phyloP scores from a whole-genome alignment of 37 sponge, comb jelly and placozoan genomes.

The Theonella swinhoei region DNA sequence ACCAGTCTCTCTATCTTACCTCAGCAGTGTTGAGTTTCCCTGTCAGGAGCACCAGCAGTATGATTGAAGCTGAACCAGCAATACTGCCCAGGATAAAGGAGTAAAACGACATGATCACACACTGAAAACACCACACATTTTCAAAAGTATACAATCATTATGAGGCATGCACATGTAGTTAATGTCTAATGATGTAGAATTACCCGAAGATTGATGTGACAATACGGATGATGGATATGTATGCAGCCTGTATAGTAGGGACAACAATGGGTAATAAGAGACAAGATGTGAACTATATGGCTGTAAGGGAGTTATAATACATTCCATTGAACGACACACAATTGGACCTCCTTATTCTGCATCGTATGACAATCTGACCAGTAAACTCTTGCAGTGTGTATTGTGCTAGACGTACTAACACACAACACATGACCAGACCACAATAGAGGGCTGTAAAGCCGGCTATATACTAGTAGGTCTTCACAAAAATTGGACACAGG shows the following conservation, averaged over 20 bases:
- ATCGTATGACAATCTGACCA: too few species aligned
- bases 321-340: not conserved
- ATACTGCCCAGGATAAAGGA: conserved; percentile 43
- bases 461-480: too few species aligned
- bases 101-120: too few species aligned
- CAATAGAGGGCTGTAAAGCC: too few species aligned
- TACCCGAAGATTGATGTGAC: conserved; percentile 59
- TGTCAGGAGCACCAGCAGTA: conserved; percentile 49
- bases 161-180: not conserved
- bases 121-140: not conserved
- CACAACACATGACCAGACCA: too few species aligned
- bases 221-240: conserved; percentile 50
- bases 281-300: not conserved
- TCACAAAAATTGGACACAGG: too few species aligned
- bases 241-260: conserved; percentile 7
- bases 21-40: conserved; percentile 71
- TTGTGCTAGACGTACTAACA: too few species aligned
- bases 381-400: too few species aligned
- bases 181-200: not conserved
- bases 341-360: too few species aligned
- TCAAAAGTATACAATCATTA: not conserved
- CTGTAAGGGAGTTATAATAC: not conserved
- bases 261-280: too few species aligned
- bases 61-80: conserved; percentile 62
- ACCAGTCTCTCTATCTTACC: too few species aligned